phyloP scores from a whole-genome alignment of 1,140 invertebrate species.

The Philopotamus ludificatus region DNA sequence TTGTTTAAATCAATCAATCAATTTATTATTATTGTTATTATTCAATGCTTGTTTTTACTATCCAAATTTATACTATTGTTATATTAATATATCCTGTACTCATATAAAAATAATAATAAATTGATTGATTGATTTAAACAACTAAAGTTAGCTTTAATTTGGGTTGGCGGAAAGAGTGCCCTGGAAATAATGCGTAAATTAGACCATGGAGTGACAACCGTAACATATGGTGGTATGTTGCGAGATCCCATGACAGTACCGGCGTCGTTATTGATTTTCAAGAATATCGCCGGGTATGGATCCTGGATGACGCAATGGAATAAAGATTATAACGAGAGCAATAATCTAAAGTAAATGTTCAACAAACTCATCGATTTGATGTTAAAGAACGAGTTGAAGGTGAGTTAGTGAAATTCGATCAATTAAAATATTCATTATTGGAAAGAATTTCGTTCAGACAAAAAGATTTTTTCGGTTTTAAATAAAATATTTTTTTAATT shows the following conservation, averaged over 20 bases:
- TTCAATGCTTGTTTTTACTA: no score
- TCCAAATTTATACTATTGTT: no score
- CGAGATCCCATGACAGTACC: constrained; percentile 83
- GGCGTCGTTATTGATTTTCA: constrained; percentile 89
- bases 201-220: constrained; percentile 72
- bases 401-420: constrained; percentile 69
- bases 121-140: constrained; percentile 59
- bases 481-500: constrained; percentile 21
- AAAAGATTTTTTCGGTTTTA: constrained; percentile 74
- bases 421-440: constrained; percentile 74
- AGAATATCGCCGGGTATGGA: constrained; percentile 81
- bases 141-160: constrained; percentile 89
- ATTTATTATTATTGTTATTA: no score
- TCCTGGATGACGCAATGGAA: constrained; percentile 96
- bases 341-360: constrained; percentile 72
- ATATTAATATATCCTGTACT: no score
- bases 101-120: no score
- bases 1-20: no score
- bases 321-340: constrained; percentile 58
- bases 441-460: constrained; percentile 67
- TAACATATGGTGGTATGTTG: constrained; percentile 98
- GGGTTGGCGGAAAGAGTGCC: constrained; percentile 89
- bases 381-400: constrained; percentile 66
- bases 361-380: constrained; percentile 72
- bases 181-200: constrained; percentile 80